Evolutionary conservation across 2,113 vertebrate genomes (phyloP).

Genomic region (Aramus guarauna): DNA sequence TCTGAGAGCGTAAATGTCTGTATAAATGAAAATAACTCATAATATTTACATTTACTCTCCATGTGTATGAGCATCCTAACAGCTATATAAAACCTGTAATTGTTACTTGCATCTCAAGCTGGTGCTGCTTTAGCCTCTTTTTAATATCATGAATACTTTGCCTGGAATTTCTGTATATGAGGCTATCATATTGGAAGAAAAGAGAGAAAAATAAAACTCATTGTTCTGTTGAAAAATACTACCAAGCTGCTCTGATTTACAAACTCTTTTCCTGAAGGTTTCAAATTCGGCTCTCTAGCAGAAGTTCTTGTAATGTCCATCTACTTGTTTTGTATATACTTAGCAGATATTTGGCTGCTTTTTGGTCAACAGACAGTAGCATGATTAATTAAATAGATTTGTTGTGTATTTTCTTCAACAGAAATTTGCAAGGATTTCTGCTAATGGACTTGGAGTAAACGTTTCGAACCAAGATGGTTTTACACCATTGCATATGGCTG

Average conservation of each 20-base stretch:
- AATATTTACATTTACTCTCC: neutral
- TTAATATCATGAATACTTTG: neutral
- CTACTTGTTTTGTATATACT: neutral
- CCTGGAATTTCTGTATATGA: neutral
- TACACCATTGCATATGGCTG: slow-evolving; percentile 85
- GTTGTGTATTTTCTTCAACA: neutral
- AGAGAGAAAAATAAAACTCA: neutral
- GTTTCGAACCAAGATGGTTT: slow-evolving; percentile 81
- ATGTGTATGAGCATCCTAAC: neutral
- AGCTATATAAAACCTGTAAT: neutral
- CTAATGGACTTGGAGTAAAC: slow-evolving; percentile 81
- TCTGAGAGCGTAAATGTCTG: neutral
- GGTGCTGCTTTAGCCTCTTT: neutral
- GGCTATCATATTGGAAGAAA: neutral
- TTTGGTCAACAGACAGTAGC: neutral
- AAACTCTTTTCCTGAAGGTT: neutral
- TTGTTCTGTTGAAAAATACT: neutral
- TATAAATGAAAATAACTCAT: neutral
- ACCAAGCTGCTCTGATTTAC: neutral
- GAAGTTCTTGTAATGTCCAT: neutral
- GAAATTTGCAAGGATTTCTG: slow-evolving; percentile 74
- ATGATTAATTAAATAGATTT: neutral
- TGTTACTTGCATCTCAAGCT: neutral
- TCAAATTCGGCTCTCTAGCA: neutral
- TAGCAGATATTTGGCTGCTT: neutral